Evolutionary conservation across 2,888 invertebrate species (phyloP), one percentile per base, ranked within the genome.

Genomic region (Pharmacophagus antenor): DNA sequence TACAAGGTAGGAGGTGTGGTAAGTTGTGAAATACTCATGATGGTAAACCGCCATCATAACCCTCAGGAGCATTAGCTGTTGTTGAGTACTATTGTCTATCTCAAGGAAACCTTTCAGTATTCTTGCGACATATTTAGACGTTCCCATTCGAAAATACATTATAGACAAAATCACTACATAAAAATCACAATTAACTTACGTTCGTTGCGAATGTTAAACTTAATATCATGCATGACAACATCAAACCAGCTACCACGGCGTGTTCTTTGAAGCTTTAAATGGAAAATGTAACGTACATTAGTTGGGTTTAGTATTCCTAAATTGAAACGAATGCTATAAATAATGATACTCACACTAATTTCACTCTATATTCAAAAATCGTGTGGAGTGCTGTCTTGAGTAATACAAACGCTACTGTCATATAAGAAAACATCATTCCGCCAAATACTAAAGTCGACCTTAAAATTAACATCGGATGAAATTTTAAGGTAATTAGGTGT

Each of bases 281-380:
- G n/a, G n/a, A 59, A 59, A 12, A 47, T 10, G 22, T 53, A n/a
- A 18, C 22, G 22, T 60, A 15, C 46, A 42, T 55, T 47, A 31
- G n/a, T 10, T 4, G 31, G 3, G 15, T 42, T 42, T 17, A 15
- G 18, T 17, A 5, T 42, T 17, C 5, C n/a, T 17, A 10, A 18
- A 44, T 18, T 8, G 4, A 44, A n/a, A 37, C n/a, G n/a, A 12
- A 20, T 17, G 2, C 17, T n/a, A 20, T 2, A n/a, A 12, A 2
- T 21, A 27, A n/a, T 51, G 20, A 18, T 59, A 82, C 89, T 82
- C 71, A 88, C 88, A 88, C 80, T 62, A 90, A 72, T 80, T 82
- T 83, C 5, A 88, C 85, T 71, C 70, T 80, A 66, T 85, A 89
- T 68, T 88, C 91, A 65, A 88, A 89, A 65, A 91, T 88, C 54